Percentiles rank a stretch among this genome's conserved stretches.
phyloP scores from a whole-genome alignment of 2,888 invertebrate genomes.

The Tanytarsus gracilentus region DNA sequence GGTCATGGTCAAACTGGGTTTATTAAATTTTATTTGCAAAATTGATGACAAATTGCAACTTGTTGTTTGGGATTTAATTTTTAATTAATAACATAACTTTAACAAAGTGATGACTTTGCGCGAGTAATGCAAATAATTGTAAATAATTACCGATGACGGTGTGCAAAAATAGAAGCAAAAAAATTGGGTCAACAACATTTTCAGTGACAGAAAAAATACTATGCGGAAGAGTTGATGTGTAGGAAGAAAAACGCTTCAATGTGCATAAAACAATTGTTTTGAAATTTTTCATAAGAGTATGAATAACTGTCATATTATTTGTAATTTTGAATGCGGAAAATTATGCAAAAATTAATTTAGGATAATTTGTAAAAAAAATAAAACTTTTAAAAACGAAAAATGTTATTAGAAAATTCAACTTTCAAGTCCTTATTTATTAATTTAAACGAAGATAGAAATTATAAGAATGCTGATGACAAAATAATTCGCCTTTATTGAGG shows the following conservation, averaged over 20 bases:
- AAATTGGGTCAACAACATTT: slow-evolving; percentile 22
- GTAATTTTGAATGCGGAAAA: too few species aligned
- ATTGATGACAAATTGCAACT: neutral
- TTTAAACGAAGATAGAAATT: neutral
- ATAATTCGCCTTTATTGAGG: slow-evolving; percentile 27
- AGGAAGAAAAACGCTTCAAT: slow-evolving; percentile 9
- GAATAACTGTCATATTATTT: too few species aligned
- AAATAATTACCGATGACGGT: slow-evolving; percentile 24
- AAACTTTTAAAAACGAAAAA: too few species aligned
- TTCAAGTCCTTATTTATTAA: too few species aligned
- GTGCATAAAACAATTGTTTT: too few species aligned
- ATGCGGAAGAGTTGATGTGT: slow-evolving; percentile 7
- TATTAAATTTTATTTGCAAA: neutral
- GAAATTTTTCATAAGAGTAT: too few species aligned
- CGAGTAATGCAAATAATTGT: slow-evolving; percentile 19
- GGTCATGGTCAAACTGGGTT: slow-evolving; percentile 11
- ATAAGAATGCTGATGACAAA: slow-evolving; percentile 10
- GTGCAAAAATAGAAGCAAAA: slow-evolving; percentile 11
- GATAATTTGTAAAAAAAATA: too few species aligned
- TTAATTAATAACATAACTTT: too few species aligned
- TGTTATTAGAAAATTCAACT: too few species aligned
- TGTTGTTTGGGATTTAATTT: slow-evolving; percentile 11
- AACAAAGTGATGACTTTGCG: neutral
- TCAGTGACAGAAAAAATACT: slow-evolving; percentile 13
- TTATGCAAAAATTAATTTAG: too few species aligned